phyloP scores from a whole-genome alignment of 2,888 invertebrate genomes.

The Myopa testacea region DNA sequence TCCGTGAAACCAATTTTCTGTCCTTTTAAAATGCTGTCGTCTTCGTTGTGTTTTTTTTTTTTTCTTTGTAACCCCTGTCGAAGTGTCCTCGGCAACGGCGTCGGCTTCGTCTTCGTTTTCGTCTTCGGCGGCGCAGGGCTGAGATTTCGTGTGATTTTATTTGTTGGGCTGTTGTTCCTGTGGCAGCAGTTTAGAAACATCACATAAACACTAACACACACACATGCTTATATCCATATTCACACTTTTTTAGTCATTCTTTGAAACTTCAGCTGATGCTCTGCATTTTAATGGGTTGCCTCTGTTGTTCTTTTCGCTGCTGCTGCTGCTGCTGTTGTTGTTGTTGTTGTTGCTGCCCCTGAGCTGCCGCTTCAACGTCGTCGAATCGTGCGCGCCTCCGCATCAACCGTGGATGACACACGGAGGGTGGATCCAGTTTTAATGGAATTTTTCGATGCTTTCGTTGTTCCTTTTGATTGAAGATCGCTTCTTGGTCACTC shows the following conservation, averaged over 20 bases:
- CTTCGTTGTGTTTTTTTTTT: slow-evolving; percentile 32
- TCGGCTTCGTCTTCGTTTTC: not conserved
- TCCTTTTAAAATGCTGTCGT: slow-evolving; percentile 52
- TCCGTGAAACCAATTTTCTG: slow-evolving; percentile 57
- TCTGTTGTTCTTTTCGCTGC: slow-evolving; percentile 4
- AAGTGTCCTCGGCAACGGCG: slow-evolving; percentile 43
- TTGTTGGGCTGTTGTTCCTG: slow-evolving; percentile 13
- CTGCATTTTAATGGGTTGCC: slow-evolving; percentile 19
- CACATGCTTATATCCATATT: not conserved
- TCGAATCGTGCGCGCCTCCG: slow-evolving; percentile 10
- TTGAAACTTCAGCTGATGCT: not conserved
- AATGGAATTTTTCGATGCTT: slow-evolving; percentile 52
- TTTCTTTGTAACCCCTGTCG: slow-evolving; percentile 12
- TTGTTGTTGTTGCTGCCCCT: not conserved
- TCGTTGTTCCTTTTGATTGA: slow-evolving; percentile 2
- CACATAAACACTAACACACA: not conserved
- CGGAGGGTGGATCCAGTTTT: slow-evolving; percentile 54
- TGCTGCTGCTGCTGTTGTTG: not conserved
- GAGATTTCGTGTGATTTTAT: slow-evolving; percentile 37
- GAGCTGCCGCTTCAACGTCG: not conserved
- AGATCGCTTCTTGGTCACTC: slow-evolving; percentile 5
- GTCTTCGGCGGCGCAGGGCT: not conserved
- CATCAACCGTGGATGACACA: slow-evolving; percentile 52
- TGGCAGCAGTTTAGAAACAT: slow-evolving; percentile 1
- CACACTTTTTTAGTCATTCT: not conserved